A percentile compares a stretch with the other conserved stretches of the same genome.
phyloP scores from a whole-genome alignment of 2,888 invertebrate genomes.

The Thyatira batis region DNA sequence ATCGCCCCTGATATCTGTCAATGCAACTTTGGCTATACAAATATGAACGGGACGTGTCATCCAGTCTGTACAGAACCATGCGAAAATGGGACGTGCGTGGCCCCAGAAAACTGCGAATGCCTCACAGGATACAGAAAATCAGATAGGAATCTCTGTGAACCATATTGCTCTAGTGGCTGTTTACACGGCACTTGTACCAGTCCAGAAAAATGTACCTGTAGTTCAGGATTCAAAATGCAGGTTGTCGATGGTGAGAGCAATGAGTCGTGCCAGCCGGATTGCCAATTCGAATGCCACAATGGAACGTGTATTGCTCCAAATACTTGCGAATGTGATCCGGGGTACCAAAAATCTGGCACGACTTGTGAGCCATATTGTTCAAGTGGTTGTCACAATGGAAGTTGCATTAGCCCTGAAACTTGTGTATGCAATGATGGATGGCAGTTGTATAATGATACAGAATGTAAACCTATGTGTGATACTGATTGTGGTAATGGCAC shows the following conservation, averaged over 20 bases:
- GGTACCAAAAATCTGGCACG: background rate
- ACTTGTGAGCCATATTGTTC: conserved; percentile 1
- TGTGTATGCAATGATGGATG: background rate
- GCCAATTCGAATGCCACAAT: conserved; percentile 4
- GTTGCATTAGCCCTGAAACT: background rate
- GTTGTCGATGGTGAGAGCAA: background rate
- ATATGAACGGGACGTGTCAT: conserved; percentile 23
- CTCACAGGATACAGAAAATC: conserved; percentile 54
- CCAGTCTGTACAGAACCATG: conserved; percentile 64
- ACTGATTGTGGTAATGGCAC: conserved; percentile 33
- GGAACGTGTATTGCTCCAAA: conserved; percentile 14
- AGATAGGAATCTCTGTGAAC: conserved; percentile 31
- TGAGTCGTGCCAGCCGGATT: conserved; percentile 12
- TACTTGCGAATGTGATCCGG: conserved; percentile 10
- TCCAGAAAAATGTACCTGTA: conserved; percentile 38
- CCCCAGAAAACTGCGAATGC: conserved; percentile 73
- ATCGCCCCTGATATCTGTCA: conserved; percentile 36
- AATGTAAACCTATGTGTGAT: conserved; percentile 31
- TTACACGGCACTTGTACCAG: conserved; percentile 30
- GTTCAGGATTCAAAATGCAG: conserved; percentile 2
- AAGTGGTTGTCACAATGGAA: conserved; percentile 2
- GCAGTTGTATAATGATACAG: conserved; percentile 9
- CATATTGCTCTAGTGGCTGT: conserved; percentile 40
- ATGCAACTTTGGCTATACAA: conserved; percentile 39
- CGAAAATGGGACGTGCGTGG: conserved; percentile 69